Base-by-base conservation (phyloP, 2,797 vertebrate species). In the Cetoscarus ocellatus region DNA sequence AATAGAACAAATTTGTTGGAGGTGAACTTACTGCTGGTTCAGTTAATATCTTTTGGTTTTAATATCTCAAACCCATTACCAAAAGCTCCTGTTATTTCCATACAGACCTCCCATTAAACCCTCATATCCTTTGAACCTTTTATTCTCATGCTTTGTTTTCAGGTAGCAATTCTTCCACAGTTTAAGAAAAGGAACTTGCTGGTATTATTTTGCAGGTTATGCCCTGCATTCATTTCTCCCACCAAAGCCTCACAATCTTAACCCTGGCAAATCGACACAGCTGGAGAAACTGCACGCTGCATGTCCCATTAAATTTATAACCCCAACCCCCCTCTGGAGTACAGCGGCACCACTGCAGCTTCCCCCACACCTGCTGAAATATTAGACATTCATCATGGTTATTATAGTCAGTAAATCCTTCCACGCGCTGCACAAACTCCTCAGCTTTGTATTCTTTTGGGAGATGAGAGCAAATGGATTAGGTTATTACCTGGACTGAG, bases 301-400 rank as follows among this genome's bases (percentile, higher is more conserved):
- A 84, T 82, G 80, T 83, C 78, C 84, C 74, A 81, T 89, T 86
- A 82, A 86, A 91, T 91, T 70, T 88, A 90, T 88, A 80, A 75
- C 81, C 81, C 74, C 73, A 54, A 4, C 61, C 79, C 79, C 50
- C 81, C 68, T 53, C 70, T 61, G 73, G 73, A 75, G 68, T 73
- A 67, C 55, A 63, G 82, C 70, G 27, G 57, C 51, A 38, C 70
- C 73, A 27, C 27, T 2, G 61, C 62, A 38, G 67, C 59, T 54
- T 70, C 73, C 64, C 67, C 68, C 76, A 27, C 38, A 69, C 73
- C 70, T 52, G 67, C 82, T 85, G 79, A 90, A 90, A 88, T 78
- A 88, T 84, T 81, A 88, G 55, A 84, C 88, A 87, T 91, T 90
- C 84, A 88, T 93, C 88, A 89, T 67, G 61, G 86, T 90, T 91